phyloP scores from a whole-genome alignment of 2,113 vertebrate genomes.

The Tragelaphus buxtoni region DNA sequence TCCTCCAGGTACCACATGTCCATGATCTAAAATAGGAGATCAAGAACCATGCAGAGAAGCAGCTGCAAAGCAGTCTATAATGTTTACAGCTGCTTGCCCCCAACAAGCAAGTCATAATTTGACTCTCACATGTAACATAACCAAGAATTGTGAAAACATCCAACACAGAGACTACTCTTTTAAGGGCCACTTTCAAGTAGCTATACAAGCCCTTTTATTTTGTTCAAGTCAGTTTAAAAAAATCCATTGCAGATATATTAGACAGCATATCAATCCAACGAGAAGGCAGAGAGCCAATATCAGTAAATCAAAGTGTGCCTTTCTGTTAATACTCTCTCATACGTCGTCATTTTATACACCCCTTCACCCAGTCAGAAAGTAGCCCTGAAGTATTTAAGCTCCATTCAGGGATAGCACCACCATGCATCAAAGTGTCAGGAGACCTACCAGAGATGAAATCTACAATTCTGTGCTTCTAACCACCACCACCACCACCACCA shows the following conservation, averaged over 20 bases:
- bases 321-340: slow-evolving; percentile 72
- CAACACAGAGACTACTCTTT: neutral
- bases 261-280: slow-evolving; percentile 78
- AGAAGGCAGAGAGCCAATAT: slow-evolving; percentile 69
- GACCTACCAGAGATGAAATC: slow-evolving; percentile 74
- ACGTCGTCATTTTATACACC: slow-evolving; percentile 69
- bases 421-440: slow-evolving; percentile 81
- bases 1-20: neutral
- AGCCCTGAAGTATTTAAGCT: slow-evolving; percentile 77
- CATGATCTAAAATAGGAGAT: slow-evolving; percentile 27
- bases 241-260: slow-evolving; percentile 72
- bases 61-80: slow-evolving; percentile 4
- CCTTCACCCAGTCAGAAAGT: slow-evolving; percentile 70
- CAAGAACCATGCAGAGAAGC: neutral
- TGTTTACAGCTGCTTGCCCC: slow-evolving; percentile 19
- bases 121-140: slow-evolving; percentile 35
- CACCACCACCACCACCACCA: neutral
- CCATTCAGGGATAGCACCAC: slow-evolving; percentile 73
- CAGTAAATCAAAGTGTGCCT: slow-evolving; percentile 80
- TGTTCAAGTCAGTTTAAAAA: slow-evolving; percentile 59
- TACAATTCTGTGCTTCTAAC: slow-evolving; percentile 69
- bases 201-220: slow-evolving; percentile 58
- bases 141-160: slow-evolving; percentile 25
- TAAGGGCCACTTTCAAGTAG: slow-evolving; percentile 57
- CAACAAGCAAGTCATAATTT: neutral